Evolutionary conservation across 2,888 invertebrate genomes (phyloP).

Genomic region (Boloria selene): DNA sequence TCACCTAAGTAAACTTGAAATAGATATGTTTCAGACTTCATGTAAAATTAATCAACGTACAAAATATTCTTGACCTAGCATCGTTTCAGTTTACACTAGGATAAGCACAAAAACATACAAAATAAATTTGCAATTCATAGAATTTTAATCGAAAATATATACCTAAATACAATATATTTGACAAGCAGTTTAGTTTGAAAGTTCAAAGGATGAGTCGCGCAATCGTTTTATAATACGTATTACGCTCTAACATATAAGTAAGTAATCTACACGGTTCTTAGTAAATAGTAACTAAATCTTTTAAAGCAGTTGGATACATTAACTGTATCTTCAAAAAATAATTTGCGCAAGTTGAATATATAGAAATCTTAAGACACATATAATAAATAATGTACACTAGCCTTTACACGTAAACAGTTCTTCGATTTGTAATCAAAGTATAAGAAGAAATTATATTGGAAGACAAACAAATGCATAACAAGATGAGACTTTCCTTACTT

Average conservation of each 20-base stretch:
- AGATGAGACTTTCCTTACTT: constrained; percentile 35
- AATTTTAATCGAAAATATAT: not conserved
- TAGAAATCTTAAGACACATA: not conserved
- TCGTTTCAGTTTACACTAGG: constrained; percentile 6
- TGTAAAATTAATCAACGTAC: constrained; percentile 37
- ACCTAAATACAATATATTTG: not conserved
- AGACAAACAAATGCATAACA: constrained; percentile 64
- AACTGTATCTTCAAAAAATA: not conserved
- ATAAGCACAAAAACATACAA: not conserved
- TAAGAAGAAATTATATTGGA: constrained; percentile 51
- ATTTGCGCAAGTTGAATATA: constrained; percentile 17
- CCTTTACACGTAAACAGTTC: constrained; percentile 13
- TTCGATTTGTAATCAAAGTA: constrained; percentile 5
- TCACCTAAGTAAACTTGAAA: constrained; percentile 67
- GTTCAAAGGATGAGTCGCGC: too few relatives aligned
- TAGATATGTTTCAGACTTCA: constrained; percentile 77
- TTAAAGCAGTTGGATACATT: not conserved
- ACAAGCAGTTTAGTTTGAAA: too few relatives aligned
- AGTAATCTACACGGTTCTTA: too few relatives aligned
- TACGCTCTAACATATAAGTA: not conserved
- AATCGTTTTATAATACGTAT: constrained; percentile 1
- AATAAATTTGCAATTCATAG: not conserved
- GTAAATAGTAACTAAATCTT: too few relatives aligned
- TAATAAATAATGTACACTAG: constrained; percentile 23
- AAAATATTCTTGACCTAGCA: constrained; percentile 1